Conservation (phyloP, 2,888 invertebrate genomes). For the Neoaliturus tenellus region DNA sequence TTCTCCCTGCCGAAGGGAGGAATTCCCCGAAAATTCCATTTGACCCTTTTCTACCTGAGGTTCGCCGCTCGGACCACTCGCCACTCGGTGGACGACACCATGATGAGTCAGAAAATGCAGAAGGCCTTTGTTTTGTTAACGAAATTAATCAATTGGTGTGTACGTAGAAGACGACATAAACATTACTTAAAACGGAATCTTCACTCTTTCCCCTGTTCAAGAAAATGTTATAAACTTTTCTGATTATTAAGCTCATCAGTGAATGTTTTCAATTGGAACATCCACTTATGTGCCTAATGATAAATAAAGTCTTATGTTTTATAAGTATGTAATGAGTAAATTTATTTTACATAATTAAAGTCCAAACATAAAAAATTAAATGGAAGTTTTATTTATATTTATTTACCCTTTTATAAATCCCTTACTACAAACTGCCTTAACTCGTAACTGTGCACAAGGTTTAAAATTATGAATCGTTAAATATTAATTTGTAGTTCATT, state of each 20-base stretch:
- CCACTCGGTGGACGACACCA: background rate
- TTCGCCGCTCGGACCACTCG: no score
- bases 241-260: background rate
- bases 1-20: conserved; percentile 55
- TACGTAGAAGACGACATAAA: conserved; percentile 1
- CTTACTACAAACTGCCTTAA: background rate
- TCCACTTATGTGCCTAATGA: background rate
- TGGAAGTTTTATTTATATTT: background rate
- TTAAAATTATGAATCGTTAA: no score
- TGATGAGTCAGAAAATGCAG: conserved; percentile 14
- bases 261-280: background rate
- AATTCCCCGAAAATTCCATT: no score
- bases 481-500: no score
- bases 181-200: background rate
- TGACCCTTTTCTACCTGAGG: no score
- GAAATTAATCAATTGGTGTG: conserved; percentile 23
- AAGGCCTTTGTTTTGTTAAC: background rate
- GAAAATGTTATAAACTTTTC: background rate
- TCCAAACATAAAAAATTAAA: background rate
- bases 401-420: background rate
- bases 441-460: no score
- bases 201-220: conserved; percentile 27
- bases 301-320: background rate
- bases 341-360: background rate
- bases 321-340: no score